Evolutionary conservation across 2,888 invertebrate species (phyloP), one percentile per base, ranked within the genome.

Genomic region (Melanophora roralis): DNA sequence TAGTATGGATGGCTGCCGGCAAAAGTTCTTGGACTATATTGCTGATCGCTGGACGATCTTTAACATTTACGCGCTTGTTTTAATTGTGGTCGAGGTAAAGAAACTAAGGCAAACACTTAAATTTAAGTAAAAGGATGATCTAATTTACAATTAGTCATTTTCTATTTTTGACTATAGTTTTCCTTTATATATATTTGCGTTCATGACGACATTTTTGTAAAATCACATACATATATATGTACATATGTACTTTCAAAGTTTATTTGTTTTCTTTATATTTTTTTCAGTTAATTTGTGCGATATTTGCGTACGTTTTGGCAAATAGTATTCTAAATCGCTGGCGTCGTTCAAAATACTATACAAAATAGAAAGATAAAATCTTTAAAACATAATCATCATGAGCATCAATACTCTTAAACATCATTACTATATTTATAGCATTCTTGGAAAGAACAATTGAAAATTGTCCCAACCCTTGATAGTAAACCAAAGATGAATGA

Each of bases 311-410:
- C 74, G 84, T 88, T 62, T 81, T 88, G 83, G 85, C 85, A 69
- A 85, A 88, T 53, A 88, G 88, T 74, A 88, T 88, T 83, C 80
- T 88, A 53, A 88, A 88, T 84, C 88, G 88, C 74, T 88, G 88
- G 88, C 85, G 87, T 68, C 88, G 87, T 69, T 88, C 87, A 27
- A 88, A 88, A 83, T 88, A 88, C 79, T 88, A 85, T 73, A 78
- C 87, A 14, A 88, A 88, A 83, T 88, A 86, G n/a, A n/a, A 81
- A 64, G 72, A 16, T 1, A 45, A 45, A 73, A 49, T 14, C 11
- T 34, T 43, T 23, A 3, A 3, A 27, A 27, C 27, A 5, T 27
- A 27, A 27, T 27, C 34, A 49, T 11, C 21, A 27, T 49, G 36
- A 38, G 27, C 51, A 23, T 43, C n/a, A 36, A 47, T 55, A 55